phyloP scores from a whole-genome alignment of 2,797 vertebrate genomes.

The Crenuchus spilurus region DNA sequence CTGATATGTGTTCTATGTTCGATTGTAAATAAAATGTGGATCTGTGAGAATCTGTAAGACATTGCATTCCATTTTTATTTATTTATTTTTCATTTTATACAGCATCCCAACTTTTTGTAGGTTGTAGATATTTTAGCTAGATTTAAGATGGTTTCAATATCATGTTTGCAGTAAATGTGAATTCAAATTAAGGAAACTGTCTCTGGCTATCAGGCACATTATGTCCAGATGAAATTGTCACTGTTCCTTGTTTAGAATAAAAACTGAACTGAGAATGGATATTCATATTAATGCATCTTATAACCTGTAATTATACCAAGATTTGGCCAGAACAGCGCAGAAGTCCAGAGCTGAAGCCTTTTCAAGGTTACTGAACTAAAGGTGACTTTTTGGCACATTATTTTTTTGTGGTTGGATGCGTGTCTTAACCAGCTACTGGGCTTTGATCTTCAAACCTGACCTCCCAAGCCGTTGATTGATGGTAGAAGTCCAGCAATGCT shows the following conservation, averaged over 20 bases:
- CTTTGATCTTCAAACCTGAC: slow-evolving; percentile 82
- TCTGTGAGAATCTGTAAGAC: too few relatives aligned
- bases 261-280: not conserved
- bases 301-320: not conserved
- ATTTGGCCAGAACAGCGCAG: not conserved
- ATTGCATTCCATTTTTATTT: too few relatives aligned
- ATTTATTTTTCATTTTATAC: too few relatives aligned
- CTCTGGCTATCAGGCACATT: too few relatives aligned
- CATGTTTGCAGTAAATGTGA: too few relatives aligned
- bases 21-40: too few relatives aligned
- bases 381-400: slow-evolving; percentile 47
- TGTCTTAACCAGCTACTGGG: slow-evolving; percentile 61
- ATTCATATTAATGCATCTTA: not conserved
- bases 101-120: too few relatives aligned
- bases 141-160: too few relatives aligned
- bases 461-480: slow-evolving; percentile 72
- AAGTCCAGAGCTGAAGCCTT: slow-evolving; percentile 18
- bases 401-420: slow-evolving; percentile 45
- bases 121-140: too few relatives aligned
- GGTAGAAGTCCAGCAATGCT: slow-evolving; percentile 68
- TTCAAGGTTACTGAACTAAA: slow-evolving; percentile 46
- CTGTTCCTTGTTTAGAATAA: not conserved
- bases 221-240: too few relatives aligned
- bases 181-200: too few relatives aligned
- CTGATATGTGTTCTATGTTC: too few relatives aligned